phyloP scores from a whole-genome alignment of 2,113 vertebrate species.

The Oryzias melastigma region DNA sequence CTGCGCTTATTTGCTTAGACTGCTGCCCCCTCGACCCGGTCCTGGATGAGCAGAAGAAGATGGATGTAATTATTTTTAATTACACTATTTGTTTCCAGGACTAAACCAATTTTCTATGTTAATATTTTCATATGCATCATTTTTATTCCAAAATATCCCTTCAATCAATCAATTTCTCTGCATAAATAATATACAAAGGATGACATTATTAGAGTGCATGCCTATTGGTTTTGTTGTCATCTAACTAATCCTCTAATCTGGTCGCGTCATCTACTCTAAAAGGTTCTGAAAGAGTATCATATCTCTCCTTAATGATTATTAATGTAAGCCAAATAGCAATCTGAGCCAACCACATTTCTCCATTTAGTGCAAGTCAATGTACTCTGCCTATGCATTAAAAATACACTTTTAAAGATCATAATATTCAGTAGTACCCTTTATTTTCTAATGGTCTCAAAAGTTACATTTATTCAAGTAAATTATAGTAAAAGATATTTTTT shows the following conservation, averaged over 20 bases:
- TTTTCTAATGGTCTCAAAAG: no score
- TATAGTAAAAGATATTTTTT: neutral
- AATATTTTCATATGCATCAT: no score
- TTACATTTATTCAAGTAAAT: no score
- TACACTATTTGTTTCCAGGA: no score
- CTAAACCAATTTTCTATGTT: no score
- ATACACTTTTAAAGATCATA: conserved; percentile 16
- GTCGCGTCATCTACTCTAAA: neutral
- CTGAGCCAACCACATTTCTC: neutral
- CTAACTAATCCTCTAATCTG: neutral
- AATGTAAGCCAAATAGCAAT: conserved; percentile 1
- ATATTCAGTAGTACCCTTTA: neutral
- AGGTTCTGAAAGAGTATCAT: neutral
- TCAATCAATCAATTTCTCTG: neutral
- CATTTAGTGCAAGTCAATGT: neutral
- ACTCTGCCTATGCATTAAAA: conserved; percentile 7
- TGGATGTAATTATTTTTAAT: no score
- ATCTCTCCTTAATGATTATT: conserved; percentile 1
- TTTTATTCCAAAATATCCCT: no score
- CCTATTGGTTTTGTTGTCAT: neutral
- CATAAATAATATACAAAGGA: neutral
- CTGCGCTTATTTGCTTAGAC: no score
- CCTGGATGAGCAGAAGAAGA: no score
- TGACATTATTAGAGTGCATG: neutral
- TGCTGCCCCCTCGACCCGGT: no score